Conservation (phyloP, 1,140 invertebrate species). For the Dreissena rostriformis region DNA sequence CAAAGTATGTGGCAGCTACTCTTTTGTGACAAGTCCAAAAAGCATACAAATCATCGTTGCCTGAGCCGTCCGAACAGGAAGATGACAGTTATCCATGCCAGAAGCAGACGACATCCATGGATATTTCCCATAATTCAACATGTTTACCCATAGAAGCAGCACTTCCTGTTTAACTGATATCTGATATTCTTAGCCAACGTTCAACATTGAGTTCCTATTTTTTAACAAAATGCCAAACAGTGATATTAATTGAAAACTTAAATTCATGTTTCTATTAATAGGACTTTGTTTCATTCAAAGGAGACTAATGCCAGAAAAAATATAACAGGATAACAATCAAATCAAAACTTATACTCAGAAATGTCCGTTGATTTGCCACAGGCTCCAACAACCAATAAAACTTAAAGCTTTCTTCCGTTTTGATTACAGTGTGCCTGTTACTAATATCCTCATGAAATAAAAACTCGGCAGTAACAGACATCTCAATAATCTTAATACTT, state of each 20-base stretch:
- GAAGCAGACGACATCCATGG: slow-evolving; percentile 27
- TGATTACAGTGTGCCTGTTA: no score
- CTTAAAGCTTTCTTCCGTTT: no score
- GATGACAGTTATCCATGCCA: slow-evolving; percentile 36
- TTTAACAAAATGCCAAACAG: background rate
- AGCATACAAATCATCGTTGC: background rate
- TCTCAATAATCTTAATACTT: no score
- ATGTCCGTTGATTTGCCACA: background rate
- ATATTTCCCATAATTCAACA: slow-evolving; percentile 45
- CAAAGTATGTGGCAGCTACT: background rate
- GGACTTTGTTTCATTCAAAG: background rate
- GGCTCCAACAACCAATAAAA: background rate
- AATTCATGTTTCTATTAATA: no score
- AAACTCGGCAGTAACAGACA: no score
- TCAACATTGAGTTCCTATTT: slow-evolving; percentile 29
- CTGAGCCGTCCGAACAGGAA: slow-evolving; percentile 33
- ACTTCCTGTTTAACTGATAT: slow-evolving; percentile 37
- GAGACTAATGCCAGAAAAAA: background rate
- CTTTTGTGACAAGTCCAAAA: slow-evolving; percentile 20
- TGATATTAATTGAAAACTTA: slow-evolving; percentile 5
- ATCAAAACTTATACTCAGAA: background rate
- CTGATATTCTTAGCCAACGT: slow-evolving; percentile 12
- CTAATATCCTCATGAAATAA: no score
- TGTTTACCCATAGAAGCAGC: slow-evolving; percentile 33
- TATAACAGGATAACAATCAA: no score